These are phyloP conservation scores for Machimus atricapillus DNA, from an alignment of 2,888 invertebrate genomes.

Conservation along the genomic window DNA sequence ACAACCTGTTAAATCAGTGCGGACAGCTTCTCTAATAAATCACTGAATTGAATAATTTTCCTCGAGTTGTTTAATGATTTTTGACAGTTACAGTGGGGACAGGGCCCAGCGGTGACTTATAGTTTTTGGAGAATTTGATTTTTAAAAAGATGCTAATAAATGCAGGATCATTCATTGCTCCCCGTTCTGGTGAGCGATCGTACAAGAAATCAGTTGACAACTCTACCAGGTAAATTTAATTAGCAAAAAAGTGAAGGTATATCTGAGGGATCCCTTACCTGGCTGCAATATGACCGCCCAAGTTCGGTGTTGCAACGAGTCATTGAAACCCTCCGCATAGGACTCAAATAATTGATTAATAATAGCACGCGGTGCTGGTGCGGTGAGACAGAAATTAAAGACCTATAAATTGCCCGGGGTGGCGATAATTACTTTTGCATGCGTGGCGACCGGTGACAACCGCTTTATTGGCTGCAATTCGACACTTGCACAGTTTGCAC, in stretches of 20 bases:
- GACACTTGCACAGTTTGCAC: neutral
- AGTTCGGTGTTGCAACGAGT: constrained; percentile 8
- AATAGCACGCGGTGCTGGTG: neutral
- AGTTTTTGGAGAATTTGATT: neutral
- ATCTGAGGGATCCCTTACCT: neutral
- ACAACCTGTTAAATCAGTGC: neutral
- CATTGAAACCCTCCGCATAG: neutral
- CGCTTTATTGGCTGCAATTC: neutral
- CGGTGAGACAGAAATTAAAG: constrained; percentile 20
- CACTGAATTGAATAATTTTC: constrained; percentile 16
- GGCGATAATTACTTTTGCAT: neutral
- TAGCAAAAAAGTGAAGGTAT: constrained; percentile 15
- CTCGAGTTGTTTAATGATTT: neutral
- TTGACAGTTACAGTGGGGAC: neutral
- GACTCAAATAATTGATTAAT: neutral
- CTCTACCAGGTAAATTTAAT: neutral
- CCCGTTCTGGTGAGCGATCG: neutral
- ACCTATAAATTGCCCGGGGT: neutral
- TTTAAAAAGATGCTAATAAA: neutral
- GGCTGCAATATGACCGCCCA: neutral
- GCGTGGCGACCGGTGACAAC: neutral
- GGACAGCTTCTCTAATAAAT: neutral
- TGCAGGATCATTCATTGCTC: neutral
- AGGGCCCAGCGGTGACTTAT: neutral
- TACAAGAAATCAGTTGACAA: neutral